Percentiles rank a stretch among this genome's conserved stretches.
phyloP scores from a whole-genome alignment of 1,140 invertebrate genomes.

The Metopolophium dirhodum region DNA sequence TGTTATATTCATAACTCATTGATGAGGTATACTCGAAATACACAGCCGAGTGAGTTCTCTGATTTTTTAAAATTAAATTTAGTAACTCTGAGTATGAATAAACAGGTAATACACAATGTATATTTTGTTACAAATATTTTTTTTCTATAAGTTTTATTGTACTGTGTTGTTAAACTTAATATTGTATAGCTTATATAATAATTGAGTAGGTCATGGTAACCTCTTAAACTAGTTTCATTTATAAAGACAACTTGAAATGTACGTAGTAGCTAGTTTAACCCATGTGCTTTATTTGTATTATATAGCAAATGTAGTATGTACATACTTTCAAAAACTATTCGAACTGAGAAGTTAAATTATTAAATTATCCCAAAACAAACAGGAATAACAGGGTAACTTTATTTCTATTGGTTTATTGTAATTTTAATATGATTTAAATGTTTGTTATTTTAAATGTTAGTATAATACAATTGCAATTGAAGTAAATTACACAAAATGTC shows the following conservation, averaged over 20 bases:
- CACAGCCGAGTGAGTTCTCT: accelerated
- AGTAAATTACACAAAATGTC: background rate
- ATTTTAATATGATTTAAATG: background rate
- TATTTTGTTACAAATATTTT: background rate
- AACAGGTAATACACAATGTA: background rate
- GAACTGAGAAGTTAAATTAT: background rate
- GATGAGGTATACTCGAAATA: background rate
- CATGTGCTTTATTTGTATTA: background rate
- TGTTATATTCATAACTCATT: background rate
- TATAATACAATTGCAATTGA: background rate
- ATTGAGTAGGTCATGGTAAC: background rate
- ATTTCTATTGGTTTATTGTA: background rate
- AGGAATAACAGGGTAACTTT: background rate
- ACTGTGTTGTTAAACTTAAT: background rate
- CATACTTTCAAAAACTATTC: background rate
- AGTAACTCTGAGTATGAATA: background rate
- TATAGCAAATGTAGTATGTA: background rate
- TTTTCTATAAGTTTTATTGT: background rate
- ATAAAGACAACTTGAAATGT: background rate
- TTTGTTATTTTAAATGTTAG: background rate
- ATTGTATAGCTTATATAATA: background rate
- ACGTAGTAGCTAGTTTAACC: background rate
- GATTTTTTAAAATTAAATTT: background rate
- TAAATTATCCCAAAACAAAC: background rate
- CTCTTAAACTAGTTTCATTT: background rate